A percentile compares a stretch with the other conserved stretches of the same genome.
Evolutionary conservation across 1,140 invertebrate species (phyloP).

Genomic region (Plectus sambesii): DNA sequence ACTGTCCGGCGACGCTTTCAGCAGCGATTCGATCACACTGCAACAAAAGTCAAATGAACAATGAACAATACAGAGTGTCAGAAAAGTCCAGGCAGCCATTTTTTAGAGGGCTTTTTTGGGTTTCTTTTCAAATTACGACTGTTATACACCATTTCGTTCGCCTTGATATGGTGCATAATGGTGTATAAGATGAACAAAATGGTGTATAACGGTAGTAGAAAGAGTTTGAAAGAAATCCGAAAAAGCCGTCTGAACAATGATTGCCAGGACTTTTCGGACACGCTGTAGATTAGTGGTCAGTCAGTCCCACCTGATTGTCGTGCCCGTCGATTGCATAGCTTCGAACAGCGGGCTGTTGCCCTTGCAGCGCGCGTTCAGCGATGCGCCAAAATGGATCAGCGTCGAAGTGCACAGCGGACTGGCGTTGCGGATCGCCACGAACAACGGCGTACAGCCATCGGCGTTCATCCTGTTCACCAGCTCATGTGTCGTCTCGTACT

Average conservation of each 20-base stretch:
- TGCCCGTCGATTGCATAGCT: constrained; percentile 35
- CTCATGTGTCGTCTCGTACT: constrained; percentile 23
- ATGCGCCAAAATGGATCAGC: constrained; percentile 20
- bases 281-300: no score
- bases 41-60: constrained; percentile 20
- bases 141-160: no score
- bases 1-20: constrained; percentile 35
- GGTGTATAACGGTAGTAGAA: no score
- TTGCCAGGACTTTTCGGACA: no score
- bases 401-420: constrained; percentile 37
- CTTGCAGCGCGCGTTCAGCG: constrained; percentile 18
- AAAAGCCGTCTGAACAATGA: neutral
- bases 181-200: no score
- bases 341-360: constrained; percentile 41
- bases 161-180: no score
- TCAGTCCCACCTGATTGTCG: constrained; percentile 31
- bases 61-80: no score
- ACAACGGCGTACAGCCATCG: constrained; percentile 32
- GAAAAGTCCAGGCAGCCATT: no score
- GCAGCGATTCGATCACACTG: constrained; percentile 35
- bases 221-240: no score
- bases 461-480: constrained; percentile 39
- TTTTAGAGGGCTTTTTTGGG: no score
- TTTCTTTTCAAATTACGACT: no score
- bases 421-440: constrained; percentile 40